Evolutionary conservation across 2,113 vertebrate species (phyloP), one percentile per base, ranked within the genome.

Genomic region (Lagenorhynchus albirostris): DNA sequence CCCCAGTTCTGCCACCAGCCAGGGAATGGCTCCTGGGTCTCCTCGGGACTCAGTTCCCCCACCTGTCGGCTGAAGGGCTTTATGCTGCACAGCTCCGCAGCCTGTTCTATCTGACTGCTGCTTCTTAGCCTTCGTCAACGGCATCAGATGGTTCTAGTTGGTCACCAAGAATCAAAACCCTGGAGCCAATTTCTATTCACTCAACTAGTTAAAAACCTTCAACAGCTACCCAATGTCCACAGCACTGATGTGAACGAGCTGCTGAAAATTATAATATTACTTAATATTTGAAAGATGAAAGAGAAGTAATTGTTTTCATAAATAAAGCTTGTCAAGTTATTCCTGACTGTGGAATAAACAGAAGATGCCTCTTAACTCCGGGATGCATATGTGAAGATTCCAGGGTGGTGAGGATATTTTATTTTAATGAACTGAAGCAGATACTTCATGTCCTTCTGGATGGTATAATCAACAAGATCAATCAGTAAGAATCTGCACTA

Each of bases 21-120:
- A 53, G 38, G n/a, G 31, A 17, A 4, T 36, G 90, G 26, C 13
- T 62, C 74, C 60, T 3, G 8, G 81, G 63, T 58, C 17, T 50
- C 62, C 11, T 5, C 5, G 47, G 29, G 23, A 3, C 74, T 1
- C 2, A 85, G 63, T 4, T 41, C 25, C 13, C 36, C 14, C 14
- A 21, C 6, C 25, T n/a, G n/a, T 2, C 5, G 1, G 2, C 14
- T 26, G 21, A 33, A 63, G 67, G 18, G 36, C 11, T 14, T 29
- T 9, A 9, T 2, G 5, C n/a, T 8, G 15, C 4, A 8, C 36
- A 26, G 44, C 65, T 38, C 63, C n/a, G 11, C 26, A 25, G 41
- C 18, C 5, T 6, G 2, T 5, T 7, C 5, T 31, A n/a, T 3
- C 23, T 80, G 20, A 29, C 36, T 0, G 14, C 17, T 2, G n/a